Evolutionary conservation across 2,888 invertebrate genomes (phyloP), one percentile per base, ranked within the genome.

Genomic region (Caenorhabditis japonica): DNA sequence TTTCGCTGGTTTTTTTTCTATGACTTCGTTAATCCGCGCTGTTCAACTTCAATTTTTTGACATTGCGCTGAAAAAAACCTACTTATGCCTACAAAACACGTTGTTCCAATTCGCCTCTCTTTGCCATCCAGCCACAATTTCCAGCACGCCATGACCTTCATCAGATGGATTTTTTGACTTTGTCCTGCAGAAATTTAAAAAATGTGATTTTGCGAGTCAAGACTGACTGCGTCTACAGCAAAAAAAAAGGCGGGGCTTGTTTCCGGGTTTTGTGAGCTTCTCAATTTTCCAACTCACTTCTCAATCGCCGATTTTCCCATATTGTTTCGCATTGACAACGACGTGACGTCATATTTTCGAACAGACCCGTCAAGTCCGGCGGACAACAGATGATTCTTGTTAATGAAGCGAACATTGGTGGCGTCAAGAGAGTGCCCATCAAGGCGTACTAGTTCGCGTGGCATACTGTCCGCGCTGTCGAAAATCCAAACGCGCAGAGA

Each of bases 391-490:
- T 81, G 72, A 47, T 43, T 41, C 44, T 76, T 79, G 10, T 53
- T 49, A 5, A 64, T 36, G 33, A 79, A 81, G 1, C 46, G 51
- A 4, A 71, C 70, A 15, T 62, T 39, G 12, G 66, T 62, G 15
- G 59, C 89, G 10, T 89, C 89, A 33, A 85, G 86, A 36, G 88
- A 85, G 81, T 90, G 90, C 19, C 90, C 90, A 47, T 84, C 83
- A 10, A 83, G 53, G 4, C 64, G 56, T 38, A 87, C 87, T 41
- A 90, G 78, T 58, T 88, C 84, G 33, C 88, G 79, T 13, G 87
- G 86, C 77, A 85, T 73, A 34, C 94, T 95, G 90, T 95, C 96
- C 8, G 94, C 92, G 91, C 93, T 91, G 88, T 97, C 97, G 90
- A 97, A 90, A 64, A 91, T 90, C 91, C 91, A 91, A 33, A 90